Base-by-base conservation (phyloP, 2,797 vertebrate species). In the Geotrypetes seraphini region DNA sequence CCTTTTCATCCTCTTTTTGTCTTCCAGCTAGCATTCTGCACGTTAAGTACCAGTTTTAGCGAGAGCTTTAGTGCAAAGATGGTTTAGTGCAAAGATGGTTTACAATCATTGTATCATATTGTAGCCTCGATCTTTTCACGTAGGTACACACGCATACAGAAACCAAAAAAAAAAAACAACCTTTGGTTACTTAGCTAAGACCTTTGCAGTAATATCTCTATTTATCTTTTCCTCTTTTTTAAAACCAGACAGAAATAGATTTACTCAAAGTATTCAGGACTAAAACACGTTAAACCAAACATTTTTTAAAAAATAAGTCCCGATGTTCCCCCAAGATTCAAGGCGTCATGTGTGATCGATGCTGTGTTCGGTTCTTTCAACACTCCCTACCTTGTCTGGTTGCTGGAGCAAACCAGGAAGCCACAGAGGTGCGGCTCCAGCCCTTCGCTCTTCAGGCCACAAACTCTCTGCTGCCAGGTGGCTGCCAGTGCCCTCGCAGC, bases 401-500 rank as follows among this genome's bases (percentile, higher is more conserved):
- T 52, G 59, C 74, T 69, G 78, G 79, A 78, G 79, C 71, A 73
- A 79, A 82, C 67, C 77, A 69, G 75, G 80, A 79, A 67, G 84
- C 73, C 69, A 34, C 59, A 55, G 69, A 62, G 51, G 59, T n/a
- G 31, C 74, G 56, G n/a, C 66, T 76, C 42, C 36, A 52, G 50
- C 54, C 73, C 70, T 58, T 27, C 43, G 83, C 72, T 75, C 76
- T 79, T 75, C 57, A 5, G 60, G 60, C 63, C 55, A 5, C 77
- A 90, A n/a, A 87, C 89, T 85, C 92, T 94, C 91, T 71, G 46
- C 86, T 66, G 85, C 84, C 80, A 61, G 78, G 72, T 81, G 47
- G 82, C 83, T 92, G 93, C 90, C 92, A 95, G 88, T 61, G 90
- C 91, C 92, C 92, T 93, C 92, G 91, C 86, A 83, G 73, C 76